Conservation (phyloP, 2,113 vertebrate species). For the Otis tarda region DNA sequence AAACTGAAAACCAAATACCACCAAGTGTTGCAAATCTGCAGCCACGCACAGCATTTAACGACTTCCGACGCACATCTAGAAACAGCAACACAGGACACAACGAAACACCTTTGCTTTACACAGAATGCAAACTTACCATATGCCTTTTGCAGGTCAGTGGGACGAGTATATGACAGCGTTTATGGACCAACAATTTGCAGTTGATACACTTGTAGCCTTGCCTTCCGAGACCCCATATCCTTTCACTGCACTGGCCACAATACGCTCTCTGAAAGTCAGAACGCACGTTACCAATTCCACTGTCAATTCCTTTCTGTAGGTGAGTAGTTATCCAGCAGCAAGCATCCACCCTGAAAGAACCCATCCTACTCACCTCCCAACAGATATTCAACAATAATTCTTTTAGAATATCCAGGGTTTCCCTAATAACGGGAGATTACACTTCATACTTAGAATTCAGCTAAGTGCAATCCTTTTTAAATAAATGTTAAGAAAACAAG, state of each 20-base stretch:
- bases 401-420: background rate
- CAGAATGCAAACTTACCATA: constrained; percentile 85
- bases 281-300: rapidly evolving
- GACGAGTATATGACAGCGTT: constrained; percentile 94
- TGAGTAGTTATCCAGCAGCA: background rate
- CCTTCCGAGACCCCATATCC: constrained; percentile 97
- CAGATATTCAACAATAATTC: background rate
- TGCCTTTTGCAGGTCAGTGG: constrained; percentile 95
- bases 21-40: rapidly evolving
- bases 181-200: constrained; percentile 98
- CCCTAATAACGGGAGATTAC: background rate
- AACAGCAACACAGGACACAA: background rate
- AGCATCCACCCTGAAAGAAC: background rate
- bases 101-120: rapidly evolving
- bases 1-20: background rate
- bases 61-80: rapidly evolving
- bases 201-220: constrained; percentile 99
- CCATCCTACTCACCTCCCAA: background rate
- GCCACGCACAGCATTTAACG: rapidly evolving
- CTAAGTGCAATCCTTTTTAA: background rate
- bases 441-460: background rate
- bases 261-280: constrained; percentile 83
- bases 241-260: constrained; percentile 96
- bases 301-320: background rate
- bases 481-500: background rate